Conservation (phyloP, 2,113 vertebrate species). For the Ardeotis arabs region DNA sequence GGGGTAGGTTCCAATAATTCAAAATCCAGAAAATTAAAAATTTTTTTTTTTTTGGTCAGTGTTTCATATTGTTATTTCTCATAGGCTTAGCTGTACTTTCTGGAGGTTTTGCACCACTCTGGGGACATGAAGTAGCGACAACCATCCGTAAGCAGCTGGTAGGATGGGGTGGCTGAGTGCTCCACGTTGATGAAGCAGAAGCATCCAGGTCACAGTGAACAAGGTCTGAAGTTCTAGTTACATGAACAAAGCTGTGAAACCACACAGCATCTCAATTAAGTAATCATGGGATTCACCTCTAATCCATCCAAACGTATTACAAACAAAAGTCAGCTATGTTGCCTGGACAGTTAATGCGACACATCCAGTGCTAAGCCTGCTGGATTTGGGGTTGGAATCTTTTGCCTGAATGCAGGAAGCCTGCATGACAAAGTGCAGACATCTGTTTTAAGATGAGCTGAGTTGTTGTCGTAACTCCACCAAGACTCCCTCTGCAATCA, state of each 20-base stretch:
- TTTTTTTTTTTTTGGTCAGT: accelerated
- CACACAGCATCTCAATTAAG: background rate
- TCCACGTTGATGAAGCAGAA: background rate
- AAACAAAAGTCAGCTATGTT: background rate
- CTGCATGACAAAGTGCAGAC: accelerated
- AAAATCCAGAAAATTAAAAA: background rate
- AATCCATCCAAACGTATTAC: background rate
- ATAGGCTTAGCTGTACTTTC: background rate
- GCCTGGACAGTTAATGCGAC: background rate
- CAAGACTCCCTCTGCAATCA: background rate
- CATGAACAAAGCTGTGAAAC: background rate
- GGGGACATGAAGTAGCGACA: background rate
- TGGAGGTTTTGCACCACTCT: background rate
- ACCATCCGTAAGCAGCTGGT: background rate
- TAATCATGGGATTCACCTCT: background rate
- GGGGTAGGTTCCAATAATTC: background rate
- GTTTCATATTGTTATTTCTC: background rate
- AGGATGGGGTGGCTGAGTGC: background rate
- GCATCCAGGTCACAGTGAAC: background rate
- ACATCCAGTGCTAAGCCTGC: background rate
- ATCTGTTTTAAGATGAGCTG: background rate
- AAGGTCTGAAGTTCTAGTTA: background rate
- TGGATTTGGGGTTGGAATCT: background rate
- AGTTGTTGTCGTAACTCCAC: background rate
- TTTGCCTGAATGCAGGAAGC: background rate